Conservation (phyloP, 2,797 vertebrate species). For the Margarornis squamiger region DNA sequence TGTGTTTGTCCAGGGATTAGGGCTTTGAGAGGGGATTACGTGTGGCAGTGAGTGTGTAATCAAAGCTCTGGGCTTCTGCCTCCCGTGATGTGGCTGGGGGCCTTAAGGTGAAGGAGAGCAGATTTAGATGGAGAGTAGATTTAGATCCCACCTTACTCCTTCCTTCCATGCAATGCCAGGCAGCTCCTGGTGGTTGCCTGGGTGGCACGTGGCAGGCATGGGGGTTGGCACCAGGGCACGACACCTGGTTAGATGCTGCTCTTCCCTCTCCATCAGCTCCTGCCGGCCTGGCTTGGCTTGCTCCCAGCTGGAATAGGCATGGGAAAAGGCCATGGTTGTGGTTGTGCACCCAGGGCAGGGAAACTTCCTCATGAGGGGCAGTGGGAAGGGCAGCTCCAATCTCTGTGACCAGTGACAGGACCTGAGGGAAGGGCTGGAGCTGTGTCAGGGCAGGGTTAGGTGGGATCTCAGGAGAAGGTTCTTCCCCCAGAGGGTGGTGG, state of each 20-base stretch:
- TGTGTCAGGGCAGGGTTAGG: background rate
- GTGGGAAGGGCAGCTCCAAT: background rate
- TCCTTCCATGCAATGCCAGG: background rate
- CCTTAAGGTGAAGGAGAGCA: background rate
- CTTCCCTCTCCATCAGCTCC: background rate
- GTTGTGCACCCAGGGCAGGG: background rate
- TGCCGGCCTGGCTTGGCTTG: fast-evolving
- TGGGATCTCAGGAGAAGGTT: background rate
- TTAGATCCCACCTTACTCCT: background rate
- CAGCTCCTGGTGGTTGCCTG: background rate
- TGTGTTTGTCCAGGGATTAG: background rate
- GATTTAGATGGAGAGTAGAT: background rate
- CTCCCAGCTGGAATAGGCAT: fast-evolving
- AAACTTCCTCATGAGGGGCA: too few relatives aligned
- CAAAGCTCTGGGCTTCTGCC: background rate
- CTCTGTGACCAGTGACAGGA: background rate
- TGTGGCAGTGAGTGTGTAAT: fast-evolving
- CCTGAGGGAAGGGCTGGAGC: background rate
- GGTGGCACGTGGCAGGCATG: background rate
- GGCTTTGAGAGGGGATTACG: background rate
- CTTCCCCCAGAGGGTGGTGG: background rate
- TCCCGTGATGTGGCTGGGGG: background rate
- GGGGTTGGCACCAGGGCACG: background rate
- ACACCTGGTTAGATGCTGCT: background rate
- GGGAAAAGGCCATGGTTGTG: fast-evolving